Evolutionary conservation across 2,888 invertebrate species (phyloP).

Genomic region (Carcina quercana): DNA sequence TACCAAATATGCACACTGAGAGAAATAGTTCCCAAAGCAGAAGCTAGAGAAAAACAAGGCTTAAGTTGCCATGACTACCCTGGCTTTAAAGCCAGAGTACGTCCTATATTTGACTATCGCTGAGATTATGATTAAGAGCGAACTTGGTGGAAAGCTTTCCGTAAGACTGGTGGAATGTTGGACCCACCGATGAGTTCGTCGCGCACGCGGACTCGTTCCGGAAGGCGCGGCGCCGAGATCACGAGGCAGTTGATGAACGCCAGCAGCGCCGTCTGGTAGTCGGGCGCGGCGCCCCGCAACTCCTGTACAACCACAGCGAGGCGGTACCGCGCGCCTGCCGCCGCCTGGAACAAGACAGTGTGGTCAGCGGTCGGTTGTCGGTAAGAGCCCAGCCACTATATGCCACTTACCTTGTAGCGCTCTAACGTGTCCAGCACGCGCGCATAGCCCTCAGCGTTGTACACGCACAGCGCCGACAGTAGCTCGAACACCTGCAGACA

Average conservation of each 20-base stretch:
- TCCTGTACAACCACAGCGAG: slow-evolving; percentile 92
- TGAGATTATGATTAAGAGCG: too few species aligned
- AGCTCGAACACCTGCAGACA: slow-evolving; percentile 86
- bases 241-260: slow-evolving; percentile 97
- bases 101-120: too few species aligned
- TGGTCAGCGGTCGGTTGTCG: too few species aligned
- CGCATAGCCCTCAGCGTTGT: slow-evolving; percentile 92
- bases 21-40: too few species aligned
- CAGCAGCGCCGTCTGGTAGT: slow-evolving; percentile 93
- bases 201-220: slow-evolving; percentile 90
- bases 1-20: too few species aligned
- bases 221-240: slow-evolving; percentile 89
- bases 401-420: slow-evolving; percentile 85
- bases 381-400: neutral
- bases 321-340: slow-evolving; percentile 91
- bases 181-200: slow-evolving; percentile 95
- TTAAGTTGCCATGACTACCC: too few species aligned
- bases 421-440: slow-evolving; percentile 93
- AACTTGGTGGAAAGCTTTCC: too few species aligned
- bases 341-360: slow-evolving; percentile 83
- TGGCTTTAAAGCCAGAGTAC: too few species aligned
- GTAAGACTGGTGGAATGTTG: too few species aligned
- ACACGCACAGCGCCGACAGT: slow-evolving; percentile 94
- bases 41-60: too few species aligned
- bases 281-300: slow-evolving; percentile 86